Evolutionary conservation across 2,797 vertebrate species (phyloP).

Genomic region (Dallia pectoralis): DNA sequence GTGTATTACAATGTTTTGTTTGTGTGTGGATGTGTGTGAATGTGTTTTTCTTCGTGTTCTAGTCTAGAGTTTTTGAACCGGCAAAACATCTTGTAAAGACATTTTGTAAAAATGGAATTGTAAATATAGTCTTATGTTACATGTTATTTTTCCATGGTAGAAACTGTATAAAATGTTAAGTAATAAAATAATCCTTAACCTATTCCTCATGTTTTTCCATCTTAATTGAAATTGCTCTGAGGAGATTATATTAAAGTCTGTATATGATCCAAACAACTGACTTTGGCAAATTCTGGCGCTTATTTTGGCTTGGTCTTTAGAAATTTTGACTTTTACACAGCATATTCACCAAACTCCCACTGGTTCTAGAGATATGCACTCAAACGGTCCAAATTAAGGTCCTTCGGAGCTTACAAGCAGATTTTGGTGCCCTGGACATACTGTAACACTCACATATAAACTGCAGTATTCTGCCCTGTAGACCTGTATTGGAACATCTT

Average conservation of each 20-base stretch:
- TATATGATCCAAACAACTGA: slow-evolving; percentile 39
- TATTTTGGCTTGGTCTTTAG: slow-evolving; percentile 63
- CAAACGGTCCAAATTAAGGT: slow-evolving; percentile 68
- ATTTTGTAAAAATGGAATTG: slow-evolving; percentile 90
- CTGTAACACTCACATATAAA: slow-evolving; percentile 45
- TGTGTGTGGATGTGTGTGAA: slow-evolving; percentile 74
- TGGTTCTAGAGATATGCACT: slow-evolving; percentile 53
- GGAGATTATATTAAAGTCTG: slow-evolving; percentile 49
- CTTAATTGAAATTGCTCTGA: slow-evolving; percentile 49
- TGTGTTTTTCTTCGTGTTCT: slow-evolving; percentile 71
- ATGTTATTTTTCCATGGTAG: slow-evolving; percentile 86
- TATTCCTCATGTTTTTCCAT: slow-evolving; percentile 49
- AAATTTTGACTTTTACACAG: slow-evolving; percentile 49
- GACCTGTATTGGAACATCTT: slow-evolving; percentile 43
- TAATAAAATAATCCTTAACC: slow-evolving; percentile 88
- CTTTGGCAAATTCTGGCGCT: slow-evolving; percentile 63
- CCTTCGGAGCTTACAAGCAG: slow-evolving; percentile 48
- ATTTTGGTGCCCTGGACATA: slow-evolving; percentile 36
- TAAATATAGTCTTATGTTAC: slow-evolving; percentile 89
- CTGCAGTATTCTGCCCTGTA: slow-evolving; percentile 28
- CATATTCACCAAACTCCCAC: slow-evolving; percentile 51
- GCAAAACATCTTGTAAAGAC: slow-evolving; percentile 84
- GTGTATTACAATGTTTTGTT: slow-evolving; percentile 82
- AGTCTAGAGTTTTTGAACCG: slow-evolving; percentile 71
- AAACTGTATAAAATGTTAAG: slow-evolving; percentile 90